A percentile compares a stretch with the other conserved stretches of the same genome.
Evolutionary conservation across 2,888 invertebrate genomes (phyloP).

Genomic region (Xestia ashworthii): DNA sequence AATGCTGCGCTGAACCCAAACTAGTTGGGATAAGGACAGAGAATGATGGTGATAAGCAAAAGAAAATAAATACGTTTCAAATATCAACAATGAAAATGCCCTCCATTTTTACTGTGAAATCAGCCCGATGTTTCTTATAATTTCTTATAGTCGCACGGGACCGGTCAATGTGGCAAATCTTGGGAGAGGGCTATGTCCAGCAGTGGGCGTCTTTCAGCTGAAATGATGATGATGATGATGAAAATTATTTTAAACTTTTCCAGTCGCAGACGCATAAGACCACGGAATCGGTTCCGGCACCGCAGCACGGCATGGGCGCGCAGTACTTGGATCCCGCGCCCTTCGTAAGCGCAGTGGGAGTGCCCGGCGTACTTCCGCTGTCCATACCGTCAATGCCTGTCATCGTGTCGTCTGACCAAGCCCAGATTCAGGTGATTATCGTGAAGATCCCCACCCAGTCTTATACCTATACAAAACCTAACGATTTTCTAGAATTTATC

Average conservation of each 20-base stretch:
- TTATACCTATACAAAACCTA: background rate
- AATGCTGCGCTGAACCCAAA: no score
- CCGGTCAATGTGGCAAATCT: no score
- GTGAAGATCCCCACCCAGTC: background rate
- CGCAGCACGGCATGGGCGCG: constrained; percentile 82
- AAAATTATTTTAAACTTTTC: background rate
- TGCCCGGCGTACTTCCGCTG: constrained; percentile 74
- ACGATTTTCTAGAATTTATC: constrained; percentile 23
- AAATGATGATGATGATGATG: no score
- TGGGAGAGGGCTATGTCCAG: no score
- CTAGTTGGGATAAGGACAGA: no score
- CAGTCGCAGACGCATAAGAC: constrained; percentile 56
- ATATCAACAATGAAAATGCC: background rate
- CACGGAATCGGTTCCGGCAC: constrained; percentile 73
- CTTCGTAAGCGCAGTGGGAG: constrained; percentile 75
- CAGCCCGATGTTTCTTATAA: background rate
- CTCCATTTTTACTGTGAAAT: background rate
- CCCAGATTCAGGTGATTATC: constrained; percentile 81
- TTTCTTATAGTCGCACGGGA: no score
- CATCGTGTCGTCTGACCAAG: constrained; percentile 79
- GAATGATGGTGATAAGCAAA: no score
- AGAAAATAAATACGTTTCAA: background rate
- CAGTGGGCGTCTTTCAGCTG: no score
- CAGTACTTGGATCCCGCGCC: constrained; percentile 83
- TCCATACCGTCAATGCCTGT: constrained; percentile 77